Conservation (phyloP, 2,113 vertebrate genomes). For the Elachura formosa region DNA sequence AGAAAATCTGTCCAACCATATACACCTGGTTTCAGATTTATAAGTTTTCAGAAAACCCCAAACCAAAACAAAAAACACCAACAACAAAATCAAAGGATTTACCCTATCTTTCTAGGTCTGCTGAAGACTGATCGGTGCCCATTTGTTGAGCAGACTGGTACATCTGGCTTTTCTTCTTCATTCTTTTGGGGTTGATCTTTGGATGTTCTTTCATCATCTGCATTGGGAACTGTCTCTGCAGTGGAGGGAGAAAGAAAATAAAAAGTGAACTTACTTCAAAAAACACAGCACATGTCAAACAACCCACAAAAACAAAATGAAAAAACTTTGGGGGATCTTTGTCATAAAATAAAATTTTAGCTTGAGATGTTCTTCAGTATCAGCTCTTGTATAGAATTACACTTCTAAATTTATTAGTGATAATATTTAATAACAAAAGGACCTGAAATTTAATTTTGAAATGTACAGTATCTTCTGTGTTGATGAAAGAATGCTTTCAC, state of each 20-base stretch:
- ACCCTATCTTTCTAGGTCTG: constrained; percentile 80
- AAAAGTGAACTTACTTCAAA: not conserved
- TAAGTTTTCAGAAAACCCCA: not conserved
- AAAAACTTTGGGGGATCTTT: not conserved
- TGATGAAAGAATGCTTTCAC: not conserved
- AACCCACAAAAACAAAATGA: not conserved
- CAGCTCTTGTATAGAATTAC: not conserved
- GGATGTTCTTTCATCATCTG: constrained; percentile 24
- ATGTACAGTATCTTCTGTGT: not conserved
- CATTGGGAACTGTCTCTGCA: not conserved
- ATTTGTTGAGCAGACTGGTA: constrained; percentile 61
- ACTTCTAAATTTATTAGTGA: not conserved
- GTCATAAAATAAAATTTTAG: not conserved
- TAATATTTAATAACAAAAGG: not conserved
- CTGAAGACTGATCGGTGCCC: constrained; percentile 63
- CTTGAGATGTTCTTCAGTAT: not conserved
- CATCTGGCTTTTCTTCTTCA: constrained; percentile 51
- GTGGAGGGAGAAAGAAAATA: not conserved
- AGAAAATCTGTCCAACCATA: not conserved
- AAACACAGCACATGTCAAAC: not conserved
- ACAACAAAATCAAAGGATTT: not conserved
- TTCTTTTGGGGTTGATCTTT: constrained; percentile 27
- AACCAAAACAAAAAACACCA: not conserved
- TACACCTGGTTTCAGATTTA: not conserved
- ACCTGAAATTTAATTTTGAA: not conserved